Conservation (phyloP, 2,113 vertebrate species). For the Globicephala melas region DNA sequence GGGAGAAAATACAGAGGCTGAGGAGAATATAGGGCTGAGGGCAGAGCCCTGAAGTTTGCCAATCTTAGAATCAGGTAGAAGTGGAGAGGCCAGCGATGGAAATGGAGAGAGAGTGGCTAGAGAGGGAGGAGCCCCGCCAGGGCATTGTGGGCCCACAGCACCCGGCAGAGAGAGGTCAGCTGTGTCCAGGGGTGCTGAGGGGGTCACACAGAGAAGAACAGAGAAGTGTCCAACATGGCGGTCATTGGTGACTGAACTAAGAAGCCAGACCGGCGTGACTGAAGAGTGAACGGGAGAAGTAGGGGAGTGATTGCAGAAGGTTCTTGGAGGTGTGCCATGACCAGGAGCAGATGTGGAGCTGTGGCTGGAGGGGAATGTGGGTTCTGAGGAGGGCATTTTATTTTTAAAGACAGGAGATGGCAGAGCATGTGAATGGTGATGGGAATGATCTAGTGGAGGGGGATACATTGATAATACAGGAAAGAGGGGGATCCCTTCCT, state of each 20-base stretch:
- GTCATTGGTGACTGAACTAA: neutral
- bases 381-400: neutral
- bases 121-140: fast-evolving
- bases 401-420: neutral
- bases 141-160: neutral
- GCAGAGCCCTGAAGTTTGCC: neutral
- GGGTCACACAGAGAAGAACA: neutral
- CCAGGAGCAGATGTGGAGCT: neutral
- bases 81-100: neutral
- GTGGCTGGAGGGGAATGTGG: neutral
- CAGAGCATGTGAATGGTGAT: neutral
- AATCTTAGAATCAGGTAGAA: neutral
- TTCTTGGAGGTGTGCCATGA: neutral
- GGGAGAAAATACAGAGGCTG: neutral
- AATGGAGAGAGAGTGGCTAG: neutral
- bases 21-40: neutral
- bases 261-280: neutral
- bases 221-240: neutral
- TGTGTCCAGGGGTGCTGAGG: fast-evolving
- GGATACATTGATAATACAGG: neutral
- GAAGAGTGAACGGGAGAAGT: neutral
- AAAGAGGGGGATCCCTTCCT: neutral
- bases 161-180: neutral
- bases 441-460: neutral
- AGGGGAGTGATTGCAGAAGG: fast-evolving